These are phyloP conservation scores for Ochlodes sylvanus DNA, from an alignment of 2,888 invertebrate species.

Conservation along the genomic window DNA sequence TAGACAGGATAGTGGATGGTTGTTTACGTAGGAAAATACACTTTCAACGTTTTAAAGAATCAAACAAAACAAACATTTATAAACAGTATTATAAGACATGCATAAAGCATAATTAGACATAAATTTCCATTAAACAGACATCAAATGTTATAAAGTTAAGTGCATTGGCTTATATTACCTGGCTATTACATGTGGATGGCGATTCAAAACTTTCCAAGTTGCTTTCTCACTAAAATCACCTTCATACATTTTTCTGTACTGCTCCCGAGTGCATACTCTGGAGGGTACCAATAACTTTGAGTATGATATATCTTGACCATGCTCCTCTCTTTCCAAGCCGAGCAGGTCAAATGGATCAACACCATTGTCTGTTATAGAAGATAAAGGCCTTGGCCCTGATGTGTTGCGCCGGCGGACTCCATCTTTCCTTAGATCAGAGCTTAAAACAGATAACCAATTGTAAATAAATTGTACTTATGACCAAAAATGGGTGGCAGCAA, in stretches of 20 bases:
- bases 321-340: constrained; percentile 91
- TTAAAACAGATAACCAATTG: constrained; percentile 48
- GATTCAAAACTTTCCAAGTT: constrained; percentile 71
- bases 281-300: constrained; percentile 93
- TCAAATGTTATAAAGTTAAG: background rate
- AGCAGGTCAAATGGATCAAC: constrained; percentile 94
- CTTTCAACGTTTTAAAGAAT: constrained; percentile 34
- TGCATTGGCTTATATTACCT: constrained; percentile 72
- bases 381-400: constrained; percentile 92
- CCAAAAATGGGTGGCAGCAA: too few relatives aligned
- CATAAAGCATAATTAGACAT: constrained; percentile 42
- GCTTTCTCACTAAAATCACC: constrained; percentile 75
- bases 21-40: constrained; percentile 12
- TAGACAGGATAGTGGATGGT: constrained; percentile 1
- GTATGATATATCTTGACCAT: constrained; percentile 97
- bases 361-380: constrained; percentile 92
- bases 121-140: constrained; percentile 27
- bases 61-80: constrained; percentile 37
- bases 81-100: constrained; percentile 48
- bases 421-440: constrained; percentile 88
- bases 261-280: constrained; percentile 74
- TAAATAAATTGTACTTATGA: too few relatives aligned
- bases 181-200: constrained; percentile 84
- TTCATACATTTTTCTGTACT: constrained; percentile 79
- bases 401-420: constrained; percentile 91